Evolutionary conservation across 2,113 vertebrate species (phyloP), one percentile per base, ranked within the genome.

Genomic region (Thymallus thymallus): DNA sequence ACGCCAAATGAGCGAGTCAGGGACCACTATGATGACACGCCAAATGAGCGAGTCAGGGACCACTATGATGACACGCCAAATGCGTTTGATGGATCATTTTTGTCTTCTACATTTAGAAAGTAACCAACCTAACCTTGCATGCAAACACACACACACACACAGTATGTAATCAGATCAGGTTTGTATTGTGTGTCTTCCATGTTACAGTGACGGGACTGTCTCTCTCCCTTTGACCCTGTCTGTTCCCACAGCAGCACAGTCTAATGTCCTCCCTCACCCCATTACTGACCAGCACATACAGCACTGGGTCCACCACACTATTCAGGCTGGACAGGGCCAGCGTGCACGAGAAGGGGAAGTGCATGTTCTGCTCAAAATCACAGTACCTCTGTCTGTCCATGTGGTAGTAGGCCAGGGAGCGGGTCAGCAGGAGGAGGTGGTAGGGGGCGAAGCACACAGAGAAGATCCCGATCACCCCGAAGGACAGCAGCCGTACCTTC

Each of bases 401-500:
- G 1, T 1, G 18, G 73, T 80, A 90, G 73, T 84, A 92, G 12
- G 80, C 82, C 0, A 93, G 30, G 0, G 93, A 92, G 10, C 94
- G 90, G 2, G 4, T 0, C 18, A 94, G 73, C 48, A 94, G 82
- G 58, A 94, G 75, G 23, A 94, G 46, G 76, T 94, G 93, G 78
- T 94, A 94, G 0, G 94, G 94, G 1, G 93, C 92, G 16, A 91
- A 94, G 78, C 93, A 94, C 61, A 94, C 5, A 0, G 90, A 88
- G 80, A 93, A 94, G 77, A 94, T 94, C 20, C 80, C 82, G 23
- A 94, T 92, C 68, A 94, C 92, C 1, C 88, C 91, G 55, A 88
- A 87, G 1, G 91, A 94, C 2, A 94, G 87, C 16, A 90, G 69
- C 12, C 86, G 89, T 1, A 94, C 90, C 72, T 94, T 94, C 18